phyloP scores from a whole-genome alignment of 2,797 vertebrate genomes.

The Gila robusta region DNA sequence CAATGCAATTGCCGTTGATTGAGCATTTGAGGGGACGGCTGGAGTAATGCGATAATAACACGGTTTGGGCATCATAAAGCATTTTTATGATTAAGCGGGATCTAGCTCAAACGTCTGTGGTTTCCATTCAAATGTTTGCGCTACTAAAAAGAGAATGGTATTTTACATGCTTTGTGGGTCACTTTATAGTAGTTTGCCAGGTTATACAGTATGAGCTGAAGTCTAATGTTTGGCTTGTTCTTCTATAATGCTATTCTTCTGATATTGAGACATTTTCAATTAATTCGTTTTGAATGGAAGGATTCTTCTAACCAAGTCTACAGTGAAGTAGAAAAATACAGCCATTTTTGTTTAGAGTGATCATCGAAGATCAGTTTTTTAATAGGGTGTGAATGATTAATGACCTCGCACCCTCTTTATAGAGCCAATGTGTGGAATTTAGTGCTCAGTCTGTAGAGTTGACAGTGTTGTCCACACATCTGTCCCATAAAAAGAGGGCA shows the following conservation, averaged over 20 bases:
- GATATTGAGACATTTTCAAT: neutral
- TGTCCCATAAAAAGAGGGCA: constrained; percentile 52
- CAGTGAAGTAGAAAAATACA: neutral
- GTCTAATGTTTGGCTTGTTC: neutral
- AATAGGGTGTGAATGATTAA: constrained; percentile 24
- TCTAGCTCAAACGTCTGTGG: constrained; percentile 47
- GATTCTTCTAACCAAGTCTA: neutral
- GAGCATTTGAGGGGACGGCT: constrained; percentile 45
- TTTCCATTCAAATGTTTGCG: constrained; percentile 54
- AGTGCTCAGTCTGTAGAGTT: constrained; percentile 13
- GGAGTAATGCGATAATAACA: constrained; percentile 62
- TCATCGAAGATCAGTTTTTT: neutral
- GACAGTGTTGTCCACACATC: constrained; percentile 65
- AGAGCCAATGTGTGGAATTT: constrained; percentile 44
- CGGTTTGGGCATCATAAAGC: constrained; percentile 47
- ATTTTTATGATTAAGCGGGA: constrained; percentile 54
- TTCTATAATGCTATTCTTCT: neutral
- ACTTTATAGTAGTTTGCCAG: constrained; percentile 7
- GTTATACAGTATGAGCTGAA: neutral
- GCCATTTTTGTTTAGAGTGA: neutral
- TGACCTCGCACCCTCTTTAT: constrained; percentile 10
- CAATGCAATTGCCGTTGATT: constrained; percentile 56
- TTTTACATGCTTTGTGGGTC: constrained; percentile 34
- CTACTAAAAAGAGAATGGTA: constrained; percentile 48
- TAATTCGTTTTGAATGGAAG: neutral